phyloP scores from a whole-genome alignment of 2,797 vertebrate genomes.

The Sebastes oblongus region DNA sequence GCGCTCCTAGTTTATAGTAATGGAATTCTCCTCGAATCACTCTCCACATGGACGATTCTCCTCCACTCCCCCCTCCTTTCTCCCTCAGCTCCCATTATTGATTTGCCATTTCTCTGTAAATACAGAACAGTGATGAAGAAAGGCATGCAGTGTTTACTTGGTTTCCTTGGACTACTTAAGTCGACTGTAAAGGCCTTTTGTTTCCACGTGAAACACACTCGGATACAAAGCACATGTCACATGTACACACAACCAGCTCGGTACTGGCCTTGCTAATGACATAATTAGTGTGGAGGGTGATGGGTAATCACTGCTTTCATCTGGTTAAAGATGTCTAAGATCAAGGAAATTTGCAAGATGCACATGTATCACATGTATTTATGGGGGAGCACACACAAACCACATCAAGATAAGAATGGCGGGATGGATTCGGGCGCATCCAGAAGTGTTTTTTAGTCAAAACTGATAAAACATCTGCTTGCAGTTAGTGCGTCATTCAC shows the following conservation, averaged over 20 bases:
- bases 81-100: slow-evolving; percentile 35
- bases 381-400: background rate
- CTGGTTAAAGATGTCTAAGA: slow-evolving; percentile 52
- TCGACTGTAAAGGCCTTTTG: slow-evolving; percentile 9
- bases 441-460: slow-evolving; percentile 16
- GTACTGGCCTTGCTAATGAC: slow-evolving; percentile 59
- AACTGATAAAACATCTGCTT: slow-evolving; percentile 46
- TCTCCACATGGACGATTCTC: background rate
- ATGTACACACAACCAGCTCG: slow-evolving; percentile 8
- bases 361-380: slow-evolving; percentile 9
- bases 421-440: background rate
- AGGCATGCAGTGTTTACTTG: slow-evolving; percentile 14
- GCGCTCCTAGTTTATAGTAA: background rate
- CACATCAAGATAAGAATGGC: slow-evolving; percentile 10
- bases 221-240: background rate
- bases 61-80: background rate
- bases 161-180: slow-evolving; percentile 10
- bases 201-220: slow-evolving; percentile 17
- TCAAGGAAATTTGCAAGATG: slow-evolving; percentile 34
- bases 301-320: slow-evolving; percentile 70
- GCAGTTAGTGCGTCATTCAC: slow-evolving; percentile 29
- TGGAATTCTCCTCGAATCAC: slow-evolving; percentile 19
- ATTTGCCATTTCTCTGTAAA: slow-evolving; percentile 57
- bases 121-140: slow-evolving; percentile 22
- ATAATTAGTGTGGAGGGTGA: slow-evolving; percentile 69